phyloP scores from a whole-genome alignment of 2,113 vertebrate species.

The Toxotes jaculatrix region DNA sequence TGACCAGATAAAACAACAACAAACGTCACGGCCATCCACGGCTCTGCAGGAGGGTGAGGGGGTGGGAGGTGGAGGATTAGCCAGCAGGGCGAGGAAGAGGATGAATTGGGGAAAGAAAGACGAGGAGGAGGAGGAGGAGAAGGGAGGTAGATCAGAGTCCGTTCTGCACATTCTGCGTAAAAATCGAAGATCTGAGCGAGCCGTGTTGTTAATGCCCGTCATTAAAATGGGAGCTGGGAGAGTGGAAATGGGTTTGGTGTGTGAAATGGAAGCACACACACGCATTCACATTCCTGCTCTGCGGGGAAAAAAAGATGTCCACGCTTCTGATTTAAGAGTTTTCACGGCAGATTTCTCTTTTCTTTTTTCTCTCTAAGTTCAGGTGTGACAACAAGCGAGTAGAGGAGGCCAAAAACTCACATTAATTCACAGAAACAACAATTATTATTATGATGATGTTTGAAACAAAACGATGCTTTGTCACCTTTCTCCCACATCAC shows the following conservation, averaged over 20 bases:
- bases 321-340: conserved; percentile 38
- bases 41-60: background rate
- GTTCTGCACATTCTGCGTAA: conserved; percentile 61
- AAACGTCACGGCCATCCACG: background rate
- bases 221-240: conserved; percentile 59
- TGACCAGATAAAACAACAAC: conserved; percentile 32
- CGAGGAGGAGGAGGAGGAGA: no score
- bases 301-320: conserved; percentile 20
- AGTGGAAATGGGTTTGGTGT: conserved; percentile 59
- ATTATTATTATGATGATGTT: no score
- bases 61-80: conserved; percentile 24
- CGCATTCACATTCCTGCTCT: background rate
- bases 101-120: background rate
- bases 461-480: background rate
- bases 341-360: conserved; percentile 34
- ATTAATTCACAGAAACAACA: background rate
- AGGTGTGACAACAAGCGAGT: background rate
- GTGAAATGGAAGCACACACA: conserved; percentile 48
- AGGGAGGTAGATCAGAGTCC: conserved; percentile 7
- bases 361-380: background rate
- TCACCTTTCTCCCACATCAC: background rate
- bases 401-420: background rate
- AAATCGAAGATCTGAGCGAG: conserved; percentile 66
- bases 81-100: conserved; percentile 21
- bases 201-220: conserved; percentile 47